Evolutionary conservation across 37 sponge, comb jelly and placozoan species (phyloP), one percentile per base, ranked within the genome.

Genomic region (Oopsacas minuta): DNA sequence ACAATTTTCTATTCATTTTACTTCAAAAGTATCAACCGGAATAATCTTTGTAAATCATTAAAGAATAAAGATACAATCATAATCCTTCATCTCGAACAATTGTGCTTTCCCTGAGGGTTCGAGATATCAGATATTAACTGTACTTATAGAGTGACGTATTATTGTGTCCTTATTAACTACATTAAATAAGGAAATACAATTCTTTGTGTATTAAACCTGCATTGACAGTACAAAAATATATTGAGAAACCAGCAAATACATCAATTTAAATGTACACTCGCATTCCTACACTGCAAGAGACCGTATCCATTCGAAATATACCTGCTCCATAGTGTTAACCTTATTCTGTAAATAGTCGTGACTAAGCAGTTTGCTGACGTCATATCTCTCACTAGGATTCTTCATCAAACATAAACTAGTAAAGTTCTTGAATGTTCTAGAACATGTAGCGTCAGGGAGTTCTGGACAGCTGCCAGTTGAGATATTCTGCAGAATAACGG

Each of bases 271-370:
- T 17, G 49, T 17, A 42, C 15, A 8, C 49, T 15, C 49, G 49
- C 15, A 42, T 3, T 32, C 7, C 75, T 61, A 61, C 3, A 61
- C 75, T 25, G 75, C 75, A 3, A 61, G 75, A 12, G 75, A 61
- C 1, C 75, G 7, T 7, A 61, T 61, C 75, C 75, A 61, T n/a
- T 61, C 75, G 22, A 61, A 61, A 34, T 61, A 61, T 5, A 61
- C 75, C 75, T 61, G 75, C 22, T 61, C 75, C 17, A 61, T 61
- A n/a, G 75, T 61, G 22, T 61, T 61, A 34, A 61, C 75, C 28
- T 61, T 61, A 12, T 61, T 61, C 75, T 61, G 75, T 34, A 61
- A 34, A n/a, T 61, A 61, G 7, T 25, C 75, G 28, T 61, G 75
- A 12, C 75, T 61, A 34, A 61, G 75, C 20, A 61, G 75, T 34